Evolutionary conservation across 2,797 vertebrate species (phyloP).

Genomic region (Trichosurus vulpecula): DNA sequence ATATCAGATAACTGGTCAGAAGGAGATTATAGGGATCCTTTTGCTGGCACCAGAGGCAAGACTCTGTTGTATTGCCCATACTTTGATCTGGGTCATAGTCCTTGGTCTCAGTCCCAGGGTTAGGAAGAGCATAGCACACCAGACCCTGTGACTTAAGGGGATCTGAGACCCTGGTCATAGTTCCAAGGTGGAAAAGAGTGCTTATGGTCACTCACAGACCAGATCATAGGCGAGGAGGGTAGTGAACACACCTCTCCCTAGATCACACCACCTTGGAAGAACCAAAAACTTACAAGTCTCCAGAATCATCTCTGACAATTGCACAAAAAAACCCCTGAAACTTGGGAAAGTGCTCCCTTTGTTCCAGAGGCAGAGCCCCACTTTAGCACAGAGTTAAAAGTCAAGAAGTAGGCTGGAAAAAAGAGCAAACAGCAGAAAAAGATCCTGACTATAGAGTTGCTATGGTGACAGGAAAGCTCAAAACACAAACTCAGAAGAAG

Average conservation of each 20-base stretch:
- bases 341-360: background rate
- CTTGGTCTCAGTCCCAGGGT: background rate
- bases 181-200: background rate
- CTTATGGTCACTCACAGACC: background rate
- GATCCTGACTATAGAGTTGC: background rate
- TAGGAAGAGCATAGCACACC: background rate
- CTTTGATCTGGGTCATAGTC: background rate
- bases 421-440: background rate
- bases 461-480: too few species aligned
- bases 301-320: background rate
- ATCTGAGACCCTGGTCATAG: background rate
- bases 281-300: background rate
- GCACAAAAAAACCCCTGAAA: background rate
- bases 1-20: background rate
- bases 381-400: too few species aligned
- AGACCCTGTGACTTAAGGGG: background rate
- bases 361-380: too few species aligned
- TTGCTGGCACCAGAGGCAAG: background rate
- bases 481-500: background rate
- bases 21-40: background rate
- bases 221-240: background rate
- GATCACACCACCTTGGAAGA: background rate
- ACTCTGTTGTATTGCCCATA: background rate
- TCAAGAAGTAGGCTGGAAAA: background rate
- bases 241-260: background rate